Conservation (phyloP, 2,797 vertebrate genomes). For the Trematomus bernacchii region DNA sequence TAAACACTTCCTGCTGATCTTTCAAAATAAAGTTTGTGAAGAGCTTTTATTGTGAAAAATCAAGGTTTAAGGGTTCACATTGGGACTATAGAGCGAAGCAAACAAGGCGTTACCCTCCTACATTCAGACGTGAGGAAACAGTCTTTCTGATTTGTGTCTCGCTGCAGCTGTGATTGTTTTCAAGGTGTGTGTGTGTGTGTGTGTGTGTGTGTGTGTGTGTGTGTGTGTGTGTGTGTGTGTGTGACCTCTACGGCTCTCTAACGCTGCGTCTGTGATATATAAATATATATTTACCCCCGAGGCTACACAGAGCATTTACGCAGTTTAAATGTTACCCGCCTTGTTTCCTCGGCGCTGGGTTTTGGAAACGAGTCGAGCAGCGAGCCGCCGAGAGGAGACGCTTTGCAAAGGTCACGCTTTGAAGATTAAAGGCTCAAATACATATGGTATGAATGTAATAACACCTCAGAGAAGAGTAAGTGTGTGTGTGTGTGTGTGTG, state of each 20-base stretch:
- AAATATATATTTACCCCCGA: conserved; percentile 31
- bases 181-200: background rate
- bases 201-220: no score
- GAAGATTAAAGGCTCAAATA: no score
- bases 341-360: conserved; percentile 13
- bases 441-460: no score
- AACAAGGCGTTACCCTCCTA: no score
- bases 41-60: conserved; percentile 10
- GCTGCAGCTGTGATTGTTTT: background rate
- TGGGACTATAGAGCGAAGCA: background rate
- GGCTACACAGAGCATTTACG: conserved; percentile 42
- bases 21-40: background rate
- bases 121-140: no score
- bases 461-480: no score
- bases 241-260: conserved; percentile 13
- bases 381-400: no score
- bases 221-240: no score
- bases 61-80: background rate
- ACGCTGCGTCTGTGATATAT: background rate
- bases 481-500: no score
- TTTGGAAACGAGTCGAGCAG: no score
- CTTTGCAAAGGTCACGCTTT: no score
- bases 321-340: conserved; percentile 53
- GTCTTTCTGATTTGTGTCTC: background rate
- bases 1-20: background rate